Evolutionary conservation across 64 coral and sea anemone species (phyloP).

Genomic region (Cladopsammia gracilis): DNA sequence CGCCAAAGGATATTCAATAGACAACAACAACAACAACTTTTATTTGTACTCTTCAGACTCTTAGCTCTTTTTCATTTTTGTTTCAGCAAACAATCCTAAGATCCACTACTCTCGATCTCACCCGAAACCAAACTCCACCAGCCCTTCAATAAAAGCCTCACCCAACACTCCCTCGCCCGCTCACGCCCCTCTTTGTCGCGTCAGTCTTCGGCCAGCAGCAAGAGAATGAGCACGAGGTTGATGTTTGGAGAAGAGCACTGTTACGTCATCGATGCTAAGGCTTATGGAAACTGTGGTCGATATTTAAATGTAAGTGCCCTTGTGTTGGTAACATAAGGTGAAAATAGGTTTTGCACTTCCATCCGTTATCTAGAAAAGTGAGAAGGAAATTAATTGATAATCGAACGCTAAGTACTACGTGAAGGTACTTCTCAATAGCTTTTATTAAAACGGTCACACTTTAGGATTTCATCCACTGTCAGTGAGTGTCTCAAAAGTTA

Average conservation of each 20-base stretch:
- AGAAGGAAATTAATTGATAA: no score
- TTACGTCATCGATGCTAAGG: slow-evolving; percentile 98
- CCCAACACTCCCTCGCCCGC: slow-evolving; percentile 46
- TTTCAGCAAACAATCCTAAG: slow-evolving; percentile 33
- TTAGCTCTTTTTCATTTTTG: not conserved
- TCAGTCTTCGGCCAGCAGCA: slow-evolving; percentile 78
- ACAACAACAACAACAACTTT: no score
- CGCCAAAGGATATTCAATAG: no score
- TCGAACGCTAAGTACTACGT: no score
- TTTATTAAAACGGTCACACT: no score
- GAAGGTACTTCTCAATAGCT: no score
- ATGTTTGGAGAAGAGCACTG: slow-evolving; percentile 98
- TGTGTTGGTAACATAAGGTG: not conserved
- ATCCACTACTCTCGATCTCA: slow-evolving; percentile 39
- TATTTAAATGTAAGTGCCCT: slow-evolving; percentile 91
- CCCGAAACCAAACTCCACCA: slow-evolving; percentile 10
- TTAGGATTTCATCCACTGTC: no score
- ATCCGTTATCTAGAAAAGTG: no score
- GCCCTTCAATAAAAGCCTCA: slow-evolving; percentile 26
- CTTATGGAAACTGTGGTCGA: slow-evolving; percentile 98
- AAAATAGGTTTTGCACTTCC: no score
- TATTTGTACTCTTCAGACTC: no score
- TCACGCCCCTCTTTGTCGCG: slow-evolving; percentile 65
- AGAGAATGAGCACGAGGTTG: slow-evolving; percentile 80
- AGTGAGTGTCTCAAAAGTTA: no score